Base-by-base conservation (phyloP, 2,888 invertebrate genomes). In the Lycophotia porphyrea region DNA sequence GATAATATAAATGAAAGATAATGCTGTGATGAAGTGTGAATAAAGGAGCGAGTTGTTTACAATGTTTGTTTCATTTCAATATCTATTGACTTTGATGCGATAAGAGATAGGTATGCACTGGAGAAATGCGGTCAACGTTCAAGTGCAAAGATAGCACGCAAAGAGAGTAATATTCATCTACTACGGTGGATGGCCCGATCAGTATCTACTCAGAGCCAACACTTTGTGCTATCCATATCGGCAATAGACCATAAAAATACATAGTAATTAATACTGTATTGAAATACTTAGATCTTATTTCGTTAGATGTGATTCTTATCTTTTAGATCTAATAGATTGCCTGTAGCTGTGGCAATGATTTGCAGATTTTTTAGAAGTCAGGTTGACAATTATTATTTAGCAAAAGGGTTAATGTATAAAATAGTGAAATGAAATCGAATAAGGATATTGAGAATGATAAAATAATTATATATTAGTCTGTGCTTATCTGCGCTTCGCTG, bases 41-140 rank as follows among this genome's bases (percentile, higher is more conserved):
- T 93, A 91, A 91, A 91, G 88, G 85, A 87, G 87, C 89, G 90
- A 91, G 87, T 90, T 93, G 90, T 93, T 93, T 91, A 91, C 80
- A 80, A 85, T 74, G 24, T 76, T 83, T 80, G 83, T 90, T 91
- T 90, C 71, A 87, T 90, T 91, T 84, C n/a, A 31, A 73, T 69
- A 61, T 44, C 39, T 49, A 61, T 70, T 74, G 70, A 52, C 71
- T 76, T 74, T 58, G 67, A 31, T 27, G 13, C 2, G 69, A 69
- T 67, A 49, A 60, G 13, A 79, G n/a, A 69, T 61, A 70, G 42
- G 39, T 47, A 68, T 44, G 52, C 36, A 49, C 7, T 39, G n/a
- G 52, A 63, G 64, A 65, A 81, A 77, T 66, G 68, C 34, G 61
- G 75, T 61, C 64, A 80, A 77, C 69, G 60, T 63, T 71, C 82